A percentile compares a stretch with the other conserved stretches of the same genome.
Conservation (phyloP, 2,797 vertebrate genomes). For the Otus scops region DNA sequence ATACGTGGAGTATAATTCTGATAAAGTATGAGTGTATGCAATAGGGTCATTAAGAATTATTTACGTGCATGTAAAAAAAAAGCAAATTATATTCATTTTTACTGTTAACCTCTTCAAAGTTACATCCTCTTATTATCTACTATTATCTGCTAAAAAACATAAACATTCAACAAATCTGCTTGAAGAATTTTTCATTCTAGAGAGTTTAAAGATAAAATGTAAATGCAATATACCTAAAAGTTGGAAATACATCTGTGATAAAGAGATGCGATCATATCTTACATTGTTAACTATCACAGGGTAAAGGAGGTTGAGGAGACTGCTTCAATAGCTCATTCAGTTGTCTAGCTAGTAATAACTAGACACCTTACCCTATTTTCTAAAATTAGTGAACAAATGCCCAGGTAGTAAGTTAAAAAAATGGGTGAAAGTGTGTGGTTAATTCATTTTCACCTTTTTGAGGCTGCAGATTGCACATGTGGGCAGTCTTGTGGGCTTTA, state of each 20-base stretch:
- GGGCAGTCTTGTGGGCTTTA: neutral
- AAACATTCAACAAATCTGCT: neutral
- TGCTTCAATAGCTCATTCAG: neutral
- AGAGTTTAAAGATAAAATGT: neutral
- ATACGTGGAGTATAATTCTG: conserved; percentile 45
- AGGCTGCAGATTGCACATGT: neutral
- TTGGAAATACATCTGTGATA: neutral
- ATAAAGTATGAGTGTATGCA: conserved; percentile 11
- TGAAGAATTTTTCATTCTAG: neutral
- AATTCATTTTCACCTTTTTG: neutral
- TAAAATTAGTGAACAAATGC: neutral
- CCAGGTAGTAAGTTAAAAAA: neutral
- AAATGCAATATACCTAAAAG: neutral
- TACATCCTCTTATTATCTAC: neutral
- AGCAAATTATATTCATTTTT: neutral
- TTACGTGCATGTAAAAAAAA: neutral
- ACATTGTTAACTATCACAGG: neutral
- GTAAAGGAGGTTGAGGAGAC: neutral
- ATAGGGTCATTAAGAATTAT: conserved; percentile 55
- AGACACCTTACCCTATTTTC: neutral
- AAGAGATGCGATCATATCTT: neutral
- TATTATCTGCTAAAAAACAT: neutral
- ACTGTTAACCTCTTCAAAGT: conserved; percentile 24
- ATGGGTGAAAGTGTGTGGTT: neutral
- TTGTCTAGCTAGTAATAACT: neutral